Percentiles rank a stretch among this genome's conserved stretches.
These are phyloP conservation scores for Lasioglossum zephyrum DNA, from an alignment of 2,888 invertebrate genomes.

Conservation along the genomic window DNA sequence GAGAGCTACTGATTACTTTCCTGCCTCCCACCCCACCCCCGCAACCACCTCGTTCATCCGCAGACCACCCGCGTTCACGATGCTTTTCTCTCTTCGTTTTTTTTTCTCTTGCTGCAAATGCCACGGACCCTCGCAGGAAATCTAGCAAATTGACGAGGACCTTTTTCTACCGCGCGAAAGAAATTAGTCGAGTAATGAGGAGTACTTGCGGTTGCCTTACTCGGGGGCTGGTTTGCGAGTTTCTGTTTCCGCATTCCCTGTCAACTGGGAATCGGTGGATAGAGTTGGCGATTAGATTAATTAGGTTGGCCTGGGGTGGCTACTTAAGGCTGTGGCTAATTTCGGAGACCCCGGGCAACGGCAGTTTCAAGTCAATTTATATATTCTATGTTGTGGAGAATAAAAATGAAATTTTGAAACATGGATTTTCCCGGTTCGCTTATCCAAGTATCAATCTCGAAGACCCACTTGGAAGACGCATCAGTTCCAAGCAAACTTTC, in stretches of 20 bases:
- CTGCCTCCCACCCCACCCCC: slow-evolving; percentile 22
- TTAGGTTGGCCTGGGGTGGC: background rate
- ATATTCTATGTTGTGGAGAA: background rate
- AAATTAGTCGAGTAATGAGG: slow-evolving; percentile 51
- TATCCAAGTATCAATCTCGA: background rate
- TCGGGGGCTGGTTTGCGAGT: background rate
- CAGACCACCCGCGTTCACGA: slow-evolving; percentile 27
- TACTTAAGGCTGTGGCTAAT: background rate
- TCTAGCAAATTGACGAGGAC: slow-evolving; percentile 53
- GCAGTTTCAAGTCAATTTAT: background rate
- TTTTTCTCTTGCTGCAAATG: slow-evolving; percentile 20
- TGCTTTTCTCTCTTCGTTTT: background rate
- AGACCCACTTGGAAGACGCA: background rate
- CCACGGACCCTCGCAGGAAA: slow-evolving; percentile 44
- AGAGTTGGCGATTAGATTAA: background rate
- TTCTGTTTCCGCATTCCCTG: background rate
- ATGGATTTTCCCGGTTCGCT: background rate
- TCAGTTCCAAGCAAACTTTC: background rate
- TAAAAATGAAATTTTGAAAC: background rate
- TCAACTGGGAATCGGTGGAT: background rate
- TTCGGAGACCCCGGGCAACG: background rate
- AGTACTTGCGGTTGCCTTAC: slow-evolving; percentile 35
- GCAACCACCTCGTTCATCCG: background rate
- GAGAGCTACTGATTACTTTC: slow-evolving; percentile 70
- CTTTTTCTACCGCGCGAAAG: slow-evolving; percentile 42